Evolutionary conservation across 92 coral and sea anemone species (phyloP), one percentile per base, ranked within the genome.

Genomic region (Epizoanthus illoricatus): DNA sequence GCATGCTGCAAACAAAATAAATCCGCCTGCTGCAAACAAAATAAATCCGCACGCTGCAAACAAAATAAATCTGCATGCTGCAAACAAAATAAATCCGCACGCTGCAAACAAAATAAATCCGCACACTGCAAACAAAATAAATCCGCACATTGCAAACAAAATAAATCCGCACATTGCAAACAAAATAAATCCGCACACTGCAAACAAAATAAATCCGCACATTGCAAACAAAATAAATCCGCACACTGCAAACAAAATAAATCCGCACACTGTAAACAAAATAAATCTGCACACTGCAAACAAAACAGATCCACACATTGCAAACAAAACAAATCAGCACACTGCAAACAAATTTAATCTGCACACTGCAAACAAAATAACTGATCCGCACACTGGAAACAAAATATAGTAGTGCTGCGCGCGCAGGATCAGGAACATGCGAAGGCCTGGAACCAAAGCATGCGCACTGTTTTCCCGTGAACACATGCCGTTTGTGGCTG

Each of bases 1-100:
- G n/a, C n/a, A n/a, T n/a, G n/a, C 85, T 81, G n/a, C 59, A 18
- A 47, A 81, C 76, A 81, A 68, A 81, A 54, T 43, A 81, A n/a
- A n/a, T 24, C 55, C 2, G 55, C 55, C 7, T 5, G 10, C 55
- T 49, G 55, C 55, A 49, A 49, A 49, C 12, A 49, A 49, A 49
- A 49, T 49, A 49, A 6, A 49, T 49, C 55, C 2, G 55, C 12
- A 49, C 55, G 10, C 55, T 49, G 49, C 49, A 3, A 43, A 43
- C 49, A 43, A 43, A 43, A 43, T 3, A 43, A 43, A 43, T 43
- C 49, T 3, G 49, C 4, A 43, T 7, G 7, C 49, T 43, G 49
- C 49, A 43, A 43, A 43, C 49, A 43, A 43, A 43, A 43, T 43
- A 43, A 43, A 43, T 43, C 49, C 4, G 49, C 49, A 43, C 49